Base-by-base conservation (phyloP, 2,113 vertebrate genomes). In the Mesoclemmys tuberculata region DNA sequence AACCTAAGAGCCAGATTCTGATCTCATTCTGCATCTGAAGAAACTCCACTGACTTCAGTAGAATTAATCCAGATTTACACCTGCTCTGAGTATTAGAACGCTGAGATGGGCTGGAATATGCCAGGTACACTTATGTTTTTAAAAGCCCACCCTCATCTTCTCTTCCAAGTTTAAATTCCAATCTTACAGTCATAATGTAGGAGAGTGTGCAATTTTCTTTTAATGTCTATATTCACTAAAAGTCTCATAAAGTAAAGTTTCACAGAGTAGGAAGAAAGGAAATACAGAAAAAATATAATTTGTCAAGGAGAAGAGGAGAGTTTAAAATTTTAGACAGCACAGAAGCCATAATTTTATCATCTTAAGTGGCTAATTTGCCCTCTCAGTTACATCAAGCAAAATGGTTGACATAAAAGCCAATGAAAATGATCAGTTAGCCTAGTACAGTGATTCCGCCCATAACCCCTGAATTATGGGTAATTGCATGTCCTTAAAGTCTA, bases 401-500 rank as follows among this genome's bases (percentile, higher is more conserved):
- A n/a, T 24, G 61, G 89, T 5, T 16, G 46, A 55, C 61, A 81
- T 41, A 46, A 48, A 64, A 64, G 81, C 0, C 5, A 64, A 38
- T 41, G 75, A 80, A n/a, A 27, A 22, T 0, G 8, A 48, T 10
- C 1, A 1, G 84, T 58, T 56, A 2, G 18, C 11, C 56, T 38
- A 58, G 4, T 19, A 5, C 77, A 41, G 38, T 38, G 61, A 16
- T 3, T 0, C 0, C 6, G 55, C 5, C 16, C 68, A 78, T 44
- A 46, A 2, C 83, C 13, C 1, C 0, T 38, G 55, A 31, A n/a
- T 4, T 3, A 3, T n/a, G 16, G 80, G 1, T 22, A n/a, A 24
- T 8, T 1, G 31, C 14, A 1, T 0, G 29, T 24, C 18, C 2
- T 4, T 0, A 1, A 83, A 11, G 48, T 49, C 64, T 2, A 10